Conservation (phyloP, 2,113 vertebrate species). For the Oophaga pumilio region DNA sequence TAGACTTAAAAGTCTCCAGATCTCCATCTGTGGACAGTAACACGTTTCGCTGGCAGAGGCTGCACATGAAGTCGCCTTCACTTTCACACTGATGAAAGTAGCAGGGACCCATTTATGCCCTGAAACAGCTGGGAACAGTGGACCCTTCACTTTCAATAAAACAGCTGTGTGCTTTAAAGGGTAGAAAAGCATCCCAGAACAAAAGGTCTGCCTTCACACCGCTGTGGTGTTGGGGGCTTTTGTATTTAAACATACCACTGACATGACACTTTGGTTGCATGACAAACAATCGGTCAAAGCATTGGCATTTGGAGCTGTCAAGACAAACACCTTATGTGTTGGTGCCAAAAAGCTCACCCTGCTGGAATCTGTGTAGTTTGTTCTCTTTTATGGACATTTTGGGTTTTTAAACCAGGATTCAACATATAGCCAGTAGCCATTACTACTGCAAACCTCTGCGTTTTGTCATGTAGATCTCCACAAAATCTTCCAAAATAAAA, state of each 20-base stretch:
- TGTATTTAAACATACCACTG: constrained; percentile 20
- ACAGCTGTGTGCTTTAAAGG: constrained; percentile 41
- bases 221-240: neutral
- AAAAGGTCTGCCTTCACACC: constrained; percentile 13
- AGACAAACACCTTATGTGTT: constrained; percentile 13
- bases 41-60: neutral
- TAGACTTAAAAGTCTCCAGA: constrained; percentile 11
- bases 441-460: neutral
- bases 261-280: constrained; percentile 12
- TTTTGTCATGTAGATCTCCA: no score
- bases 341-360: constrained; percentile 9
- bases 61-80: constrained; percentile 2
- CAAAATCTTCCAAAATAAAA: no score
- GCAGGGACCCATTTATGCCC: neutral
- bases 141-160: constrained; percentile 14
- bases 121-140: constrained; percentile 7
- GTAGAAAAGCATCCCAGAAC: constrained; percentile 15
- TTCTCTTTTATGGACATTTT: neutral
- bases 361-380: neutral
- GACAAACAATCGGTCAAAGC: constrained; percentile 37
- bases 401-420: neutral
- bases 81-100: constrained; percentile 31
- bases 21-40: constrained; percentile 15
- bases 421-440: neutral
- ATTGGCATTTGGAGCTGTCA: constrained; percentile 8